These are phyloP conservation scores for Dicyrtomina minuta DNA, from an alignment of 2,888 invertebrate genomes.

Conservation along the genomic window DNA sequence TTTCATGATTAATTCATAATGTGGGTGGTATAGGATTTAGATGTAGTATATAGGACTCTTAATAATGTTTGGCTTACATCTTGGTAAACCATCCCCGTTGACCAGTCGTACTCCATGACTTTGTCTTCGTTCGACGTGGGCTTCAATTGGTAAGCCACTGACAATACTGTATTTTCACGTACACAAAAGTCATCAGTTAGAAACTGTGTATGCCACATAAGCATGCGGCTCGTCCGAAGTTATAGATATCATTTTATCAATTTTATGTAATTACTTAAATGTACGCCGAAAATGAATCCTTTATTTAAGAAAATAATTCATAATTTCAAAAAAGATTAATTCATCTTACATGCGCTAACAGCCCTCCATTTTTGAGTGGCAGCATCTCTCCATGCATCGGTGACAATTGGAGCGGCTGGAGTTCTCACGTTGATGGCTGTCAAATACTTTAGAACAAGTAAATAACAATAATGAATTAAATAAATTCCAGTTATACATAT, in stretches of 20 bases:
- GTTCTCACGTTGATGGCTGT: conserved; percentile 39
- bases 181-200: too few relatives aligned
- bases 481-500: not conserved
- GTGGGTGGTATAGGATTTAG: too few relatives aligned
- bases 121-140: conserved; percentile 36
- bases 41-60: too few relatives aligned
- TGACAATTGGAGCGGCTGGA: conserved; percentile 30
- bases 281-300: too few relatives aligned
- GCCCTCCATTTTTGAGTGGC: conserved; percentile 42
- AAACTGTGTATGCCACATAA: too few relatives aligned
- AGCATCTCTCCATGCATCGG: conserved; percentile 37
- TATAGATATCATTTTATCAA: too few relatives aligned
- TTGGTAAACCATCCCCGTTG: conserved; percentile 30
- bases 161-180: too few relatives aligned
- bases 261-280: too few relatives aligned
- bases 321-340: too few relatives aligned
- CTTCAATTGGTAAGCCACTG: conserved; percentile 35
- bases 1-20: too few relatives aligned
- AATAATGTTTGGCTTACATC: conserved; percentile 27
- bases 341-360: conserved; percentile 35
- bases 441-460: conserved; percentile 34
- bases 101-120: conserved; percentile 27
- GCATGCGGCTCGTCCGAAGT: too few relatives aligned
- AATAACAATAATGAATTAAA: not conserved
- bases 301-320: too few relatives aligned